Evolutionary conservation across 2,888 invertebrate genomes (phyloP), one percentile per base, ranked within the genome.

Genomic region (Rhagonycha fulva): DNA sequence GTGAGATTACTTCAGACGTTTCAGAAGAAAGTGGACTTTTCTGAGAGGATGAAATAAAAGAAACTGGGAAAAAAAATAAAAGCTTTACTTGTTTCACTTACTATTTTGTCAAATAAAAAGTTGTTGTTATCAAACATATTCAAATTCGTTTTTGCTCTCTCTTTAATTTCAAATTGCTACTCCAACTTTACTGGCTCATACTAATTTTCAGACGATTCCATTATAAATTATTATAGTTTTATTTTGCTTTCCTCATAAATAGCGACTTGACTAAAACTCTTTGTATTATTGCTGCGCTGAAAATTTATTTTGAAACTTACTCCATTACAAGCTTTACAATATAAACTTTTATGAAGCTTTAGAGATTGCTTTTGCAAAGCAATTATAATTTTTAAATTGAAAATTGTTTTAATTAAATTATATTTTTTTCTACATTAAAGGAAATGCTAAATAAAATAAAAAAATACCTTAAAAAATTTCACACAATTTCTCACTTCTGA

Each of bases 1-100:
- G 87, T 87, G 86, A 87, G 87, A 88, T 88, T 88, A 87, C 87
- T 87, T 87, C 85, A 87, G 87, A 87, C 87, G 84, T 87, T 87
- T 86, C 85, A 85, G 86, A 87, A 86, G 86, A 87, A 87, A 87
- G 87, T 87, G 86, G 87, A 88, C 87, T 86, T 86, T 86, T 84
- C 84, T 80, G 83, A 82, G 83, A 83, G 83, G 83, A 82, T 82
- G 82, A 84, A 82, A 84, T 83, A 83, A 83, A 83, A 80, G 81
- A 82, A 84, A 82, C 80, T 80, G 78, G 67, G 78, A 80, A 84
- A 84, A n/a, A 84, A 85, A 85, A 84, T 83, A 84, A 85, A 83
- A 84, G 83, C 82, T 83, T 82, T 81, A 82, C 82, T 83, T 83
- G 83, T 84, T 84, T 85, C 84, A 84, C 84, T 82, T 84, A 83